These are phyloP conservation scores for Nematostella vectensis DNA, from an alignment of 92 coral and sea anemone species.

Conservation along the genomic window DNA sequence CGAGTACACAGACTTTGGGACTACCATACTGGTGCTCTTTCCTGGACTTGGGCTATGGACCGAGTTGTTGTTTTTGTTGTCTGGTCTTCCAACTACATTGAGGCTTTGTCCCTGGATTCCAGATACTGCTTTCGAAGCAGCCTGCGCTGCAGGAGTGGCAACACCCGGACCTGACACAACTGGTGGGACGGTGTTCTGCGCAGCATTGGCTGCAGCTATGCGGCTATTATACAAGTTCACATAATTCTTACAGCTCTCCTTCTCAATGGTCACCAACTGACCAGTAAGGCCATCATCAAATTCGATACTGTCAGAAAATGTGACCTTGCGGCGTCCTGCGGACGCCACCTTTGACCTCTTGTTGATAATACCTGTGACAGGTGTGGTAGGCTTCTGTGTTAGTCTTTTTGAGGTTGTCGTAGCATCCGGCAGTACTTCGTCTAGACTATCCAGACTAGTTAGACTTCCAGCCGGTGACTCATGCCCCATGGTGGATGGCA, in stretches of 20 bases:
- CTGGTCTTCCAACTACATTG: neutral
- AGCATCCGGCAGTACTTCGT: slow-evolving; percentile 50
- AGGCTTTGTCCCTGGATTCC: slow-evolving; percentile 1
- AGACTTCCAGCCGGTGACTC: slow-evolving; percentile 89
- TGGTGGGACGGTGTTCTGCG: neutral
- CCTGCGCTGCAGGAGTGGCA: slow-evolving; percentile 3
- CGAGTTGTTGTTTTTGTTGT: neutral
- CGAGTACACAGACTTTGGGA: slow-evolving; percentile 23
- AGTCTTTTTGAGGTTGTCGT: slow-evolving; percentile 1
- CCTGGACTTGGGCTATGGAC: slow-evolving; percentile 2
- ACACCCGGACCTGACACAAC: neutral
- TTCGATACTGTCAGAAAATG: slow-evolving; percentile 86
- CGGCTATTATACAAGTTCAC: slow-evolving; percentile 45
- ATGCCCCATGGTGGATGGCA: slow-evolving; percentile 77
- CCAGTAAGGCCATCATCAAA: slow-evolving; percentile 97
- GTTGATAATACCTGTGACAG: slow-evolving; percentile 49
- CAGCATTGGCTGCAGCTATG: slow-evolving; percentile 15
- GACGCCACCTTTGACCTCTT: slow-evolving; percentile 48
- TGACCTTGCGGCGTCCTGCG: slow-evolving; percentile 66
- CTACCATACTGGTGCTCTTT: slow-evolving; percentile 23
- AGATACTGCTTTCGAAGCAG: neutral
- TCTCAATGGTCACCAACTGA: slow-evolving; percentile 69
- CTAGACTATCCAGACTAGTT: slow-evolving; percentile 90
- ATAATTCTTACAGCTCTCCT: slow-evolving; percentile 63
- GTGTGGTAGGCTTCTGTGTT: slow-evolving; percentile 4